A percentile compares a stretch with the other conserved stretches of the same genome.
These are phyloP conservation scores for Pyrocoelia pectoralis DNA, from an alignment of 2,888 invertebrate genomes.

Conservation along the genomic window DNA sequence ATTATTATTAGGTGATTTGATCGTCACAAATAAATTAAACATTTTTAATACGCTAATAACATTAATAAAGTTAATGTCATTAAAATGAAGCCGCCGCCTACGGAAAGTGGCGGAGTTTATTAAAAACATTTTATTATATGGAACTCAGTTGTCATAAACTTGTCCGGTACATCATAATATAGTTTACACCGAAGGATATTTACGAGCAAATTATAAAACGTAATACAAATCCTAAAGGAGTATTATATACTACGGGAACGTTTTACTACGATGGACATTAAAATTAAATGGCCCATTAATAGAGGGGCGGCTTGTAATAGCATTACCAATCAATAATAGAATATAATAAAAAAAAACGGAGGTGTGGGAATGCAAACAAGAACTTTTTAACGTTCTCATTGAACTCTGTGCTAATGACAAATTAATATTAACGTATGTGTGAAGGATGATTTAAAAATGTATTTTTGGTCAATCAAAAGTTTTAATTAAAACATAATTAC, in stretches of 20 bases:
- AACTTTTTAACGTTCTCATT: too few species aligned
- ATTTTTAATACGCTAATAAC: conserved; percentile 18
- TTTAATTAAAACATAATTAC: too few species aligned
- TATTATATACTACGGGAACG: neutral
- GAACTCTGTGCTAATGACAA: too few species aligned
- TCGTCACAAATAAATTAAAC: neutral
- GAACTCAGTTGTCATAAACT: conserved; percentile 30
- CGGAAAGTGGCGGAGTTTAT: conserved; percentile 16
- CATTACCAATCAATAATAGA: neutral
- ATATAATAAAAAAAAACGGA: neutral
- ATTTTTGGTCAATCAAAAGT: too few species aligned
- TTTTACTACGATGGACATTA: conserved; percentile 41
- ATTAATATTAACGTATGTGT: too few species aligned
- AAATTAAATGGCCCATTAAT: conserved; percentile 42
- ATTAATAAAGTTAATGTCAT: conserved; percentile 9
- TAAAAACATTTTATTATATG: conserved; percentile 30
- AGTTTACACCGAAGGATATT: conserved; percentile 36
- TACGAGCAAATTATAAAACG: conserved; percentile 45
- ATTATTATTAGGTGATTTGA: neutral
- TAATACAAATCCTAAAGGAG: conserved; percentile 38
- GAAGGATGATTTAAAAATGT: too few species aligned
- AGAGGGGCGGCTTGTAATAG: conserved; percentile 22
- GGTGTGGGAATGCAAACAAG: too few species aligned
- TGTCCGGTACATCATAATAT: conserved; percentile 24
- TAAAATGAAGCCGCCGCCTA: conserved; percentile 1